Conservation (phyloP, 2,888 invertebrate species). For the Orthosia gothica region DNA sequence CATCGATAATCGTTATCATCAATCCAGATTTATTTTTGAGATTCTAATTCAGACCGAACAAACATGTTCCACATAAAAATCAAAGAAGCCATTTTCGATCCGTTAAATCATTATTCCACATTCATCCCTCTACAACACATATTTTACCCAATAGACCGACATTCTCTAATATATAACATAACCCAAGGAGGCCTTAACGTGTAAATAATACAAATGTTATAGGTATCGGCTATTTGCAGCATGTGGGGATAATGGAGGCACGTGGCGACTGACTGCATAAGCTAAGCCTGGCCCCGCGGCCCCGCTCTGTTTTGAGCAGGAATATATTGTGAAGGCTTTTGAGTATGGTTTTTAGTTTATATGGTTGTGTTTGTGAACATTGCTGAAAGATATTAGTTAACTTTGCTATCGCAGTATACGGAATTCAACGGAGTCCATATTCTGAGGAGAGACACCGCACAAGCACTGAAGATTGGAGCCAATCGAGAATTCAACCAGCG, state of each 20-base stretch:
- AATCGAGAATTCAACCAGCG: too few relatives aligned
- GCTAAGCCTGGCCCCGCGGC: conserved; percentile 24
- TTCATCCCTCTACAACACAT: conserved; percentile 1
- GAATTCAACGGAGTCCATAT: too few relatives aligned
- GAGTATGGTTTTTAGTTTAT: conserved; percentile 27
- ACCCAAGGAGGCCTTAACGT: conserved; percentile 48
- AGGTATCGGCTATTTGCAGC: conserved; percentile 65
- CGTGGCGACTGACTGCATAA: conserved; percentile 58
- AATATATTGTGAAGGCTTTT: conserved; percentile 29
- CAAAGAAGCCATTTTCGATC: too few relatives aligned
- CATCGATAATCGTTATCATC: too few relatives aligned
- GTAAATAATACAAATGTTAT: conserved; percentile 65
- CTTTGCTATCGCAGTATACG: too few relatives aligned
- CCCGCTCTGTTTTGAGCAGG: neutral
- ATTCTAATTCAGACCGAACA: too few relatives aligned
- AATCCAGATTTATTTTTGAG: too few relatives aligned
- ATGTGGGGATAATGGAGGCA: conserved; percentile 63
- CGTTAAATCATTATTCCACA: conserved; percentile 7
- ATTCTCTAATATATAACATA: conserved; percentile 31
- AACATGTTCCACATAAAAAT: too few relatives aligned
- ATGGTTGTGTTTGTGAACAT: conserved; percentile 5
- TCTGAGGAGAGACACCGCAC: too few relatives aligned
- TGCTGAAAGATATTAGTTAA: neutral
- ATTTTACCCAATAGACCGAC: conserved; percentile 7
- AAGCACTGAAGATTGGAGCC: too few relatives aligned